A percentile compares a stretch with the other conserved stretches of the same genome.
phyloP scores from a whole-genome alignment of 2,797 vertebrate species.

The Hyperoplus lanceolatus region DNA sequence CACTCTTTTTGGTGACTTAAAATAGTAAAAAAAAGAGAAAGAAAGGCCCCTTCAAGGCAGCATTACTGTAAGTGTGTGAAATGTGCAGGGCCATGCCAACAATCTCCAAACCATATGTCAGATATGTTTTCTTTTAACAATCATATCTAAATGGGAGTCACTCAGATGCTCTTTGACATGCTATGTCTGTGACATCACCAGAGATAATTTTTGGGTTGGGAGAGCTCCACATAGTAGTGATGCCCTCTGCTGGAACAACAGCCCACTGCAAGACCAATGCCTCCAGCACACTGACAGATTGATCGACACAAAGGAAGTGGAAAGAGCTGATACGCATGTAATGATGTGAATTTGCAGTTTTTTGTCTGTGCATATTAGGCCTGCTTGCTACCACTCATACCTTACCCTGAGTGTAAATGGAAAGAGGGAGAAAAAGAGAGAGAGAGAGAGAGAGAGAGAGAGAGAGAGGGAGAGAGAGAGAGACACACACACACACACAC shows the following conservation, averaged over 20 bases:
- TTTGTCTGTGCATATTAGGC: constrained; percentile 22
- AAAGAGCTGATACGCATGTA: constrained; percentile 59
- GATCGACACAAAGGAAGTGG: constrained; percentile 53
- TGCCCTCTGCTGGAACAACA: constrained; percentile 77
- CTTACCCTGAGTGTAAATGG: constrained; percentile 12
- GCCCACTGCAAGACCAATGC: constrained; percentile 37
- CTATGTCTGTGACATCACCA: not conserved
- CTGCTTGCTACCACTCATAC: constrained; percentile 49
- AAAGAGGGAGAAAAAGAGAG: constrained; percentile 7
- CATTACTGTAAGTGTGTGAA: not conserved
- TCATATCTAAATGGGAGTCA: not conserved
- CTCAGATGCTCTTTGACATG: not conserved
- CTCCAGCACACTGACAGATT: constrained; percentile 48
- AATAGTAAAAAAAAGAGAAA: not conserved
- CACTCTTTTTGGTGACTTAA: not conserved
- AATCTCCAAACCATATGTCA: not conserved
- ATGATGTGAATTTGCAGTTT: constrained; percentile 64
- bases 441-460: constrained; percentile 24
- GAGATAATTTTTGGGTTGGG: not conserved
- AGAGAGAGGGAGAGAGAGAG: constrained; percentile 39
- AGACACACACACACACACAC: not conserved
- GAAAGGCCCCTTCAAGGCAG: not conserved
- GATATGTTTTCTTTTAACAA: not conserved
- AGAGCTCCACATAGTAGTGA: constrained; percentile 36
- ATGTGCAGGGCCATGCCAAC: not conserved